Conservation (phyloP, 92 coral and sea anemone genomes). For the Chrysogorgia sp. region DNA sequence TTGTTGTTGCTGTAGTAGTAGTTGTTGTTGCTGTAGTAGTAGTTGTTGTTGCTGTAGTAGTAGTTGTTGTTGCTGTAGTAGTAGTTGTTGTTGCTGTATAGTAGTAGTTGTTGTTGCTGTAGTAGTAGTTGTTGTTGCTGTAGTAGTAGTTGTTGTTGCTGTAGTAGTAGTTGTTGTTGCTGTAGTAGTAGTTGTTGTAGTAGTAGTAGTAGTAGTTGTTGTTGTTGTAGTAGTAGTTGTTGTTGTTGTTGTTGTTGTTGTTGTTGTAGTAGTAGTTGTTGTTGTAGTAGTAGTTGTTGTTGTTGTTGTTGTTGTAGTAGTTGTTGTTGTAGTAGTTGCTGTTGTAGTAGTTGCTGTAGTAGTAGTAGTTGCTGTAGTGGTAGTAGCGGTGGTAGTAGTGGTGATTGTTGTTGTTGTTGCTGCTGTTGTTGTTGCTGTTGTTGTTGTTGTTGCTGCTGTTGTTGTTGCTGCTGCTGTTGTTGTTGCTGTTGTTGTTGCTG, state of each 20-base stretch:
- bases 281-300: not conserved
- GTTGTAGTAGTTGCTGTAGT: not conserved
- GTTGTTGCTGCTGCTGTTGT: not conserved
- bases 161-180: not conserved
- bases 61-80: too few relatives aligned
- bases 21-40: too few relatives aligned
- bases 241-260: not conserved
- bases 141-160: not conserved
- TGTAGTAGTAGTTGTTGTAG: not conserved
- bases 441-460: not conserved
- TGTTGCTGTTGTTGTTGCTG: not conserved
- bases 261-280: not conserved
- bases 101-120: not conserved
- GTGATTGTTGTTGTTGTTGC: too few relatives aligned
- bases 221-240: not conserved
- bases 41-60: too few relatives aligned
- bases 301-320: too few relatives aligned
- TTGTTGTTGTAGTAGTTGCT: too few relatives aligned
- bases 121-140: not conserved
- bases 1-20: too few relatives aligned
- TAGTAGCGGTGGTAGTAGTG: not conserved
- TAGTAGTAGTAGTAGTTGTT: not conserved
- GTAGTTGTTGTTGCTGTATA: not conserved
- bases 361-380: not conserved
- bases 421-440: not conserved